Evolutionary conservation across 2,113 vertebrate genomes (phyloP).

Genomic region (Gulo gulo): DNA sequence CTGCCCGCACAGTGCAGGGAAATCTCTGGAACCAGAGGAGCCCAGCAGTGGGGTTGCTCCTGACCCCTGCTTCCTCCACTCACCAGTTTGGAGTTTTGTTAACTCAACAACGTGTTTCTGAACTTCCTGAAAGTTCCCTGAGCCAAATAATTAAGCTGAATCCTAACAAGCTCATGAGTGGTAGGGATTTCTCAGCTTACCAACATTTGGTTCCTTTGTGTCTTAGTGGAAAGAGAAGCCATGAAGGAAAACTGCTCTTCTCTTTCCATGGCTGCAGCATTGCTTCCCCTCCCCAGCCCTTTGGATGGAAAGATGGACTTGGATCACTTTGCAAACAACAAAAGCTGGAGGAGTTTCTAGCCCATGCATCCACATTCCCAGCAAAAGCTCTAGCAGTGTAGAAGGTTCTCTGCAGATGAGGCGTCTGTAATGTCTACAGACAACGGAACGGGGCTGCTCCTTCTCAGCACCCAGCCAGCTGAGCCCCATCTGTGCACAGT

Average conservation of each 20-base stretch:
- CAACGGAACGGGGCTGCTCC: rapidly evolving
- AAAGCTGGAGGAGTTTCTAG: too few species aligned
- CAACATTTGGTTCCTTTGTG: background rate
- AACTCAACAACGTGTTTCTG: rapidly evolving
- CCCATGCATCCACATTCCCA: background rate
- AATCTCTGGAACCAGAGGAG: background rate
- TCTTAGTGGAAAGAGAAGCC: background rate
- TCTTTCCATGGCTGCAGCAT: rapidly evolving
- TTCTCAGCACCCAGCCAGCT: background rate
- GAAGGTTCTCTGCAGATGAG: background rate
- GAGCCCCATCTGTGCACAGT: background rate
- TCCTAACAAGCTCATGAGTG: background rate
- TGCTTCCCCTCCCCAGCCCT: background rate
- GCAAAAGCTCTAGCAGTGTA: background rate
- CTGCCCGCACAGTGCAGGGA: rapidly evolving
- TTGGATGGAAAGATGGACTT: background rate
- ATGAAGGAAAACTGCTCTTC: background rate
- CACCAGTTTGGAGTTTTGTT: rapidly evolving
- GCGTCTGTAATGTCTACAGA: rapidly evolving
- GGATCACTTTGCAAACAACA: background rate
- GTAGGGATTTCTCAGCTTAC: rapidly evolving
- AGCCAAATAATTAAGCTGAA: background rate
- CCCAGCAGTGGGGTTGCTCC: rapidly evolving
- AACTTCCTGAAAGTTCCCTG: background rate
- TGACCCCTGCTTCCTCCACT: rapidly evolving